Conservation (phyloP, 2,888 invertebrate genomes). For the Aphidius colemani region DNA sequence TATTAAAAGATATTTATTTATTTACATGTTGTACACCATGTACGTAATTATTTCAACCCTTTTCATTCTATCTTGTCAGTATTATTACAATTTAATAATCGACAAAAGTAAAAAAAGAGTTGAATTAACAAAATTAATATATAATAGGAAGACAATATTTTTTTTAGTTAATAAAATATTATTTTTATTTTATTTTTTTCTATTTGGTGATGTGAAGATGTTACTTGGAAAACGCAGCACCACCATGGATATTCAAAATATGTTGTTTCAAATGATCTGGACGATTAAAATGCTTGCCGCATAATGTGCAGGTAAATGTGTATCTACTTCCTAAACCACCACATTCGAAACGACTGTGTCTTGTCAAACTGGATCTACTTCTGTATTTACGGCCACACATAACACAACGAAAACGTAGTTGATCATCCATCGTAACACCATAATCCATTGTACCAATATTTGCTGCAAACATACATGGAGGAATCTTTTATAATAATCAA, state of each 20-base stretch:
- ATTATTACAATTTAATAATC: too few species aligned
- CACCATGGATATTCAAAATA: conserved; percentile 59
- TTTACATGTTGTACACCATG: too few species aligned
- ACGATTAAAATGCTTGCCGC: conserved; percentile 59
- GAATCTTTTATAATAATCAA: conserved; percentile 34
- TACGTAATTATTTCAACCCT: too few species aligned
- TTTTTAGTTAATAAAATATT: background rate
- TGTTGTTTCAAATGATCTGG: conserved; percentile 61
- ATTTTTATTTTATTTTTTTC: too few species aligned
- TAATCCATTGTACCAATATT: conserved; percentile 48
- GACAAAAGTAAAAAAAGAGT: too few species aligned
- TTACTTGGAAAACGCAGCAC: conserved; percentile 50
- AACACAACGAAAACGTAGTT: conserved; percentile 54
- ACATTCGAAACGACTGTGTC: conserved; percentile 59
- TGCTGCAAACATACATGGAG: conserved; percentile 55
- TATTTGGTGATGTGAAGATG: conserved; percentile 4
- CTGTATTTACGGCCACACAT: conserved; percentile 59
- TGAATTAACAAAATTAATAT: background rate
- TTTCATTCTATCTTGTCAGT: too few species aligned
- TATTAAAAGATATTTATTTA: too few species aligned
- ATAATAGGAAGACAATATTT: background rate
- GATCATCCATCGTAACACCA: conserved; percentile 43
- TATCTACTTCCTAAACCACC: conserved; percentile 57
- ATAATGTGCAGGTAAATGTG: conserved; percentile 59
- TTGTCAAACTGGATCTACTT: conserved; percentile 55